These are phyloP conservation scores for Eupithecia tripunctaria DNA, from an alignment of 2,888 invertebrate species.

Conservation along the genomic window DNA sequence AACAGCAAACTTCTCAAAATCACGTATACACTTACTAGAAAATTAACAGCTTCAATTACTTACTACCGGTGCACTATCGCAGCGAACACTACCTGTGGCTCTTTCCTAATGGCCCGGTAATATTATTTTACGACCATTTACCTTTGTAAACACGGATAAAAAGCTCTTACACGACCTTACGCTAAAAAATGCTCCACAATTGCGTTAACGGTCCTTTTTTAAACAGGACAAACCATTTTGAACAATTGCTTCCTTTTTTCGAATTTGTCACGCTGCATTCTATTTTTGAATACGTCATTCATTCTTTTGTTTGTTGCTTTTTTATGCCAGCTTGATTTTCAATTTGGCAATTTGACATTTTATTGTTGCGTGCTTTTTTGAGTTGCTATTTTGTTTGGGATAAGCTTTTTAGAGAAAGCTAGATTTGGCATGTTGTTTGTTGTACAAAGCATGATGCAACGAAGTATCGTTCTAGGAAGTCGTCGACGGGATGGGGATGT, in stretches of 20 bases:
- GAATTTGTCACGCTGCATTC: slow-evolving; percentile 53
- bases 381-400: slow-evolving; percentile 10
- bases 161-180: slow-evolving; percentile 66
- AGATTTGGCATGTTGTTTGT: slow-evolving; percentile 42
- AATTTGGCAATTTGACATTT: slow-evolving; percentile 52
- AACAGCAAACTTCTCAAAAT: slow-evolving; percentile 55
- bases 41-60: slow-evolving; percentile 77
- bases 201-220: slow-evolving; percentile 66
- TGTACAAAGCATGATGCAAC: slow-evolving; percentile 69
- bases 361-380: slow-evolving; percentile 45
- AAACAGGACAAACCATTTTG: slow-evolving; percentile 59
- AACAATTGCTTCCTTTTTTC: slow-evolving; percentile 50
- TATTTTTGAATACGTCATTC: slow-evolving; percentile 42
- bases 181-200: slow-evolving; percentile 70
- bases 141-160: slow-evolving; percentile 78
- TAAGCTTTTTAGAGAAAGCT: slow-evolving; percentile 34
- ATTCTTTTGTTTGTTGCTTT: slow-evolving; percentile 37
- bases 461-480: slow-evolving; percentile 80
- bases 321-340: slow-evolving; percentile 44
- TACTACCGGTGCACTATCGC: slow-evolving; percentile 64
- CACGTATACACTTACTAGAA: slow-evolving; percentile 64
- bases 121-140: slow-evolving; percentile 82
- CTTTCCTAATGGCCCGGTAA: slow-evolving; percentile 74
- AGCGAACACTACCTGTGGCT: slow-evolving; percentile 81
- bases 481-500: slow-evolving; percentile 82